Evolutionary conservation across 2,797 vertebrate species (phyloP), one percentile per base, ranked within the genome.

Genomic region (Neosilurus hyrtlii): DNA sequence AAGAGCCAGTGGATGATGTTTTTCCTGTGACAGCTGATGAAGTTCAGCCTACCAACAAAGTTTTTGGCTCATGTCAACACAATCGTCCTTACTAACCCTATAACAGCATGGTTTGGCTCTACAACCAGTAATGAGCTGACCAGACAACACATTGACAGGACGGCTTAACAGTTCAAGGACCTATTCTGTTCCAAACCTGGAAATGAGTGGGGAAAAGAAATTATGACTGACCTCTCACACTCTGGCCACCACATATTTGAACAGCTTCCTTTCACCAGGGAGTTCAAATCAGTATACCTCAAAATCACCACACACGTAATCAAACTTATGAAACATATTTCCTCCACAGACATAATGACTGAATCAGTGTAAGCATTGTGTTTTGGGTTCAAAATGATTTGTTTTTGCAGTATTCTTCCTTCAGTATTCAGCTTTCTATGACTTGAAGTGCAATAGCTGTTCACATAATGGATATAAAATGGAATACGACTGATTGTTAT

Each of bases 71-170:
- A 9, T 43, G 30, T n/a, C 56, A 43, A 43, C 35, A 22, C 35
- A 43, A 61, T 62, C 56, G 37, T 76, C 56, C 74, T 61, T 35
- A 61, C 57, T 35, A 76, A 43, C 57, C 74, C 74, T 76, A 57
- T 61, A 61, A 61, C 35, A n/a, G 30, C 1, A 30, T 43, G 35
- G 56, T 76, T 61, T 76, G 57, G 57, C 35, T 59, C 30, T 61
- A 24, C 30, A 61, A 22, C 20, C 12, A 43, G 20, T 61, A 61
- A 76, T 61, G 74, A 76, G 74, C 74, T 61, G 20, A 76, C 74
- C 22, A 76, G 74, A 61, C 74, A 61, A 61, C 30, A 43, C n/a
- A 49, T 43, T 76, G 74, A 61, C 56, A 76, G 56, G 8, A 4
- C 11, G 11, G 26, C 51, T 56, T 52, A 30, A 57, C 4, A 2